Evolutionary conservation across 2,888 invertebrate species (phyloP).

Genomic region (Hyppa rectilinea): DNA sequence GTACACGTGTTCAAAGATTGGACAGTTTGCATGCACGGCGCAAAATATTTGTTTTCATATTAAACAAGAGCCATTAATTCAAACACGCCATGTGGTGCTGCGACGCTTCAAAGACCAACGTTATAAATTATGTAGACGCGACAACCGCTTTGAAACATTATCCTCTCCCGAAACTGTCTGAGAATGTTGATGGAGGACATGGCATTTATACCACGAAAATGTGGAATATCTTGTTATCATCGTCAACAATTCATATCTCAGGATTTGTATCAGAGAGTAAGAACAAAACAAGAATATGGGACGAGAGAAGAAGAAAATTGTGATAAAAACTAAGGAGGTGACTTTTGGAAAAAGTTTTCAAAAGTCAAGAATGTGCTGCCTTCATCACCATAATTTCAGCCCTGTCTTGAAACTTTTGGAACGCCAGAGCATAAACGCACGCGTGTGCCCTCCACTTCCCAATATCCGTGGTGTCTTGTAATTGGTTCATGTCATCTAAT

Average conservation of each 20-base stretch:
- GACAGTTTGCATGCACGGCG: constrained; percentile 35
- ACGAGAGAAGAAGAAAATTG: neutral
- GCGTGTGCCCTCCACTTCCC: too few relatives aligned
- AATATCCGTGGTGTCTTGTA: too few relatives aligned
- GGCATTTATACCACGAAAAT: constrained; percentile 17
- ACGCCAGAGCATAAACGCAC: too few relatives aligned
- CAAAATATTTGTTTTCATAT: constrained; percentile 63
- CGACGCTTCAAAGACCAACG: constrained; percentile 55
- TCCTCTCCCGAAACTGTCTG: constrained; percentile 46
- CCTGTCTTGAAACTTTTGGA: too few relatives aligned
- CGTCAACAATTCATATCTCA: too few relatives aligned
- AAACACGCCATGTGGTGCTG: constrained; percentile 59
- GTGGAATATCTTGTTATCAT: too few relatives aligned
- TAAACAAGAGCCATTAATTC: constrained; percentile 63
- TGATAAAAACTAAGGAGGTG: neutral
- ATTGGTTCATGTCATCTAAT: too few relatives aligned
- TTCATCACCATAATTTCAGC: neutral
- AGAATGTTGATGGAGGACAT: constrained; percentile 39
- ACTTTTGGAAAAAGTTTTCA: neutral
- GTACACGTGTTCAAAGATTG: constrained; percentile 40
- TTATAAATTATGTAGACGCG: constrained; percentile 61
- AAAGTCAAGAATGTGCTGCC: neutral
- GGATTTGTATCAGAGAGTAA: neutral
- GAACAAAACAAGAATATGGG: neutral
- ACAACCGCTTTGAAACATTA: constrained; percentile 62